phyloP scores from a whole-genome alignment of 2,113 vertebrate genomes.

The Tachysurus fulvidraco region DNA sequence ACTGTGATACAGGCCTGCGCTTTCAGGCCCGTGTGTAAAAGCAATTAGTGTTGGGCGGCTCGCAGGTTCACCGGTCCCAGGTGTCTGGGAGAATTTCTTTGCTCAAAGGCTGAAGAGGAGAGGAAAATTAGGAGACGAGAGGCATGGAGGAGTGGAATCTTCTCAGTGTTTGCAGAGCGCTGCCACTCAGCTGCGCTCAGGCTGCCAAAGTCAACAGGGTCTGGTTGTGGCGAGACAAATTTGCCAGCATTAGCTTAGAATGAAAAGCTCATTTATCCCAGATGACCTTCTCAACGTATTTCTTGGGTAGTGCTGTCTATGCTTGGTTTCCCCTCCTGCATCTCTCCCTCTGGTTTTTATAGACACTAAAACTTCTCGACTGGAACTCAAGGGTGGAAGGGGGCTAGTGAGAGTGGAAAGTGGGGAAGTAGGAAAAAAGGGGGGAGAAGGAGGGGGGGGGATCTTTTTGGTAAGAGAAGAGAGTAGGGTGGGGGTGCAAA shows the following conservation, averaged over 20 bases:
- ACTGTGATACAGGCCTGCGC: slow-evolving; percentile 25
- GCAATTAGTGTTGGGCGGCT: slow-evolving; percentile 45
- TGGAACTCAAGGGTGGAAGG: neutral
- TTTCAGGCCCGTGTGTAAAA: slow-evolving; percentile 31
- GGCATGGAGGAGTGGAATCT: slow-evolving; percentile 26
- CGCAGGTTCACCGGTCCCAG: slow-evolving; percentile 40
- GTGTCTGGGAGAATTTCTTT: slow-evolving; percentile 46
- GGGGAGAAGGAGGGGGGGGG: neutral
- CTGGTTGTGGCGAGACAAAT: slow-evolving; percentile 50
- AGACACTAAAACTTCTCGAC: slow-evolving; percentile 7
- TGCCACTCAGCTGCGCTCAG: slow-evolving; percentile 39
- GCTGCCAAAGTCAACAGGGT: slow-evolving; percentile 55
- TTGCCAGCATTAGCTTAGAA: slow-evolving; percentile 51
- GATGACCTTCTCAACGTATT: slow-evolving; percentile 44
- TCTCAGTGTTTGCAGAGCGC: slow-evolving; percentile 42
- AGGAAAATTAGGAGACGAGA: slow-evolving; percentile 38
- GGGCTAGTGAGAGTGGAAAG: neutral
- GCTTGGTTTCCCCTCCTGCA: slow-evolving; percentile 37
- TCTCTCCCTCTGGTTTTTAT: slow-evolving; percentile 35
- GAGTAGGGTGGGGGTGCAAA: slow-evolving; percentile 16
- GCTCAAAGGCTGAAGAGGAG: slow-evolving; percentile 38
- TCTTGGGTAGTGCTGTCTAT: slow-evolving; percentile 41
- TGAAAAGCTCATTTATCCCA: slow-evolving; percentile 52
- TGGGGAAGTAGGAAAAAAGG: neutral
- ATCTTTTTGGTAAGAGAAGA: neutral